Conservation (phyloP, 2,888 invertebrate genomes). For the Vesta saturnalis region DNA sequence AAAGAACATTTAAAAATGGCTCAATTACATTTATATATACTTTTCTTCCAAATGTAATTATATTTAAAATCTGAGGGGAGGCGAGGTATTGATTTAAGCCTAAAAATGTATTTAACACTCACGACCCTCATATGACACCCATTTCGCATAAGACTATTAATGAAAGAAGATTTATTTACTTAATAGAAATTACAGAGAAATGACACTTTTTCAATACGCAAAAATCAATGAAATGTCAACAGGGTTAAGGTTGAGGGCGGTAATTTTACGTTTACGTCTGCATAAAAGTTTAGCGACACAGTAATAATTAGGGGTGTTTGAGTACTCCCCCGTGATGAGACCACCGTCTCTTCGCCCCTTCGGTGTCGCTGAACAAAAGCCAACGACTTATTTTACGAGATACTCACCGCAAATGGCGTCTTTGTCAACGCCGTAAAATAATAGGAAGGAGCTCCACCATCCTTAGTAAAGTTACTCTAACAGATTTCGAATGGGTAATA, state of each 20-base stretch:
- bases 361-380: constrained; percentile 44
- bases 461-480: constrained; percentile 38
- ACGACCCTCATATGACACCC: no score
- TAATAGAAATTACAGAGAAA: constrained; percentile 16
- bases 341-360: constrained; percentile 42
- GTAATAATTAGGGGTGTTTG: constrained; percentile 54
- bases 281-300: constrained; percentile 55
- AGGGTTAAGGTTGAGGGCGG: constrained; percentile 34
- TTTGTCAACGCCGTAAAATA: constrained; percentile 52
- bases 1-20: no score
- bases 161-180: constrained; percentile 32
- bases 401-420: constrained; percentile 48
- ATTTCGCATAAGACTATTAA: no score
- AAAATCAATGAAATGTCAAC: constrained; percentile 31
- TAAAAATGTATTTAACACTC: no score
- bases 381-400: constrained; percentile 53
- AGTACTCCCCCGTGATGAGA: constrained; percentile 51
- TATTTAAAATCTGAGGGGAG: no score
- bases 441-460: constrained; percentile 43
- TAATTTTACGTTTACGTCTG: constrained; percentile 45
- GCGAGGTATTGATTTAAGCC: no score
- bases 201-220: constrained; percentile 11
- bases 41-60: no score
- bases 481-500: constrained; percentile 42
- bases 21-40: no score